Conservation (phyloP, 2,888 invertebrate species). For the Dryomyza anilis region DNA sequence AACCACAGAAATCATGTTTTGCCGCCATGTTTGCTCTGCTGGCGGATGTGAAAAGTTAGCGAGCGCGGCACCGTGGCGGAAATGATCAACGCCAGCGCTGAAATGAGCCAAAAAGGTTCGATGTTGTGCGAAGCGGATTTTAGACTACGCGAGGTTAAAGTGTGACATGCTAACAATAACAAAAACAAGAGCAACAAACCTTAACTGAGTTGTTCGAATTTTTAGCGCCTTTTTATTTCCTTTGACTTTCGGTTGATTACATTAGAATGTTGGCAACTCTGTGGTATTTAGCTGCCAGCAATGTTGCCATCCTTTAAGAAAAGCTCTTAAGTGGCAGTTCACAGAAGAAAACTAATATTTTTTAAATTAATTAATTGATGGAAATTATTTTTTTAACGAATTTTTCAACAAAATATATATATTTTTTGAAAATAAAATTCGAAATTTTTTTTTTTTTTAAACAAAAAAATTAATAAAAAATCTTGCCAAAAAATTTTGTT, state of each 20-base stretch:
- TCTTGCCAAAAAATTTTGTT: too few species aligned
- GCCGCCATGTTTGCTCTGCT: slow-evolving; percentile 5
- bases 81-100: not conserved
- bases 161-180: not conserved
- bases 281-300: too few species aligned
- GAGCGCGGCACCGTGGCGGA: slow-evolving; percentile 5
- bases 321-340: too few species aligned
- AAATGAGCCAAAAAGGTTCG: not conserved
- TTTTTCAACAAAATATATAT: too few species aligned
- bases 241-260: slow-evolving; percentile 3
- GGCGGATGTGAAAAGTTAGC: slow-evolving; percentile 12
- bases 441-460: too few species aligned
- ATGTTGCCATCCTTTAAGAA: too few species aligned
- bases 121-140: not conserved
- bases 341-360: too few species aligned
- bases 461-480: too few species aligned
- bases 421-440: too few species aligned
- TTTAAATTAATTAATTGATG: too few species aligned
- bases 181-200: not conserved
- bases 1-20: slow-evolving; percentile 6
- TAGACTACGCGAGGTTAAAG: not conserved
- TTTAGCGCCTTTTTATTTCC: not conserved
- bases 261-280: not conserved
- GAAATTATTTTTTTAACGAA: too few species aligned
- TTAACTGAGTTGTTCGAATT: slow-evolving; percentile 3